A percentile compares a stretch with the other conserved stretches of the same genome.
Evolutionary conservation across 2,113 vertebrate species (phyloP).

Genomic region (Protomyctophum bolini): DNA sequence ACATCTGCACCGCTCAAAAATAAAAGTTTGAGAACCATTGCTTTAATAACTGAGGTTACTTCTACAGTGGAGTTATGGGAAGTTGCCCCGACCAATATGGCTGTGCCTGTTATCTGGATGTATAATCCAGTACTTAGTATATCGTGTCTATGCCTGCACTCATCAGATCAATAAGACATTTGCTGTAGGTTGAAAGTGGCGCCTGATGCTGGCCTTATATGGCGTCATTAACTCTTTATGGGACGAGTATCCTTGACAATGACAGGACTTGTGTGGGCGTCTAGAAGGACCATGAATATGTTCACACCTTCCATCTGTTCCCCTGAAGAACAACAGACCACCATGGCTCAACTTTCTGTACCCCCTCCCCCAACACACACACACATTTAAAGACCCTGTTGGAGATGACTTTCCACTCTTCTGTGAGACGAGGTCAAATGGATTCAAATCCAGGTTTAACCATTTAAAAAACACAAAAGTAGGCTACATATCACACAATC

Average conservation of each 20-base stretch:
- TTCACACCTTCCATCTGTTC: slow-evolving; percentile 75
- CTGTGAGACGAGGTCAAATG: not conserved
- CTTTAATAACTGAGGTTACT: too few species aligned
- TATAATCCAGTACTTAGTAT: too few species aligned
- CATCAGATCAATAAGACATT: slow-evolving; percentile 49
- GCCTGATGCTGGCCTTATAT: slow-evolving; percentile 18
- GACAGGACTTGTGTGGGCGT: slow-evolving; percentile 25
- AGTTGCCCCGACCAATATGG: too few species aligned
- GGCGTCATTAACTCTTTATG: slow-evolving; percentile 9
- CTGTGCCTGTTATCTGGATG: too few species aligned
- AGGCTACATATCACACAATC: too few species aligned
- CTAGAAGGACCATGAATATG: slow-evolving; percentile 49
- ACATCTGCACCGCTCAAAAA: too few species aligned
- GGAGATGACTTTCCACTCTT: too few species aligned
- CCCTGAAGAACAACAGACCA: slow-evolving; percentile 67
- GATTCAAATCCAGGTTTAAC: too few species aligned
- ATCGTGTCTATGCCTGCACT: not conserved
- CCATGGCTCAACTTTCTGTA: slow-evolving; percentile 66
- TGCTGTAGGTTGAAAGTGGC: slow-evolving; percentile 11
- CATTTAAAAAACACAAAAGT: too few species aligned
- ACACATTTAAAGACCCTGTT: not conserved
- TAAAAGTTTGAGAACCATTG: too few species aligned
- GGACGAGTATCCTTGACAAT: slow-evolving; percentile 17
- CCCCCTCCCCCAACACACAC: slow-evolving; percentile 57
- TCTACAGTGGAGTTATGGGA: too few species aligned